Percentiles rank a stretch among this genome's conserved stretches.
These are phyloP conservation scores for Glyptemys insculpta DNA, from an alignment of 2,797 vertebrate genomes.

Conservation along the genomic window DNA sequence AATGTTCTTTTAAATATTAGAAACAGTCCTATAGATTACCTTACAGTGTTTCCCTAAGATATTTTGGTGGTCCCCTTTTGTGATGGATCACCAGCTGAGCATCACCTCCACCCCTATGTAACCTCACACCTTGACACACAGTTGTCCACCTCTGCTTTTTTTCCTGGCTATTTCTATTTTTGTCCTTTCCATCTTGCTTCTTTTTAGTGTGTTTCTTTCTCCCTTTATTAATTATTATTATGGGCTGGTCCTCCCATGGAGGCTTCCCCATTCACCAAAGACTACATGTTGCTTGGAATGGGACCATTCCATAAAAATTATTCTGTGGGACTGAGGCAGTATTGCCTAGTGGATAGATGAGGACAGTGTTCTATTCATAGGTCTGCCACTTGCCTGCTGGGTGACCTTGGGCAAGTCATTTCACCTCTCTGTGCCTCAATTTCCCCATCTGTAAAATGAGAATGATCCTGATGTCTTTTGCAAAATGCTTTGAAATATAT, in stretches of 20 bases:
- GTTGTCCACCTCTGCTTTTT: neutral
- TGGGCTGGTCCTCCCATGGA: neutral
- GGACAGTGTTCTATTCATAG: neutral
- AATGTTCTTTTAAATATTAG: neutral
- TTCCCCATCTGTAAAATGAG: neutral
- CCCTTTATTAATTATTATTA: neutral
- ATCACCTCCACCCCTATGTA: no score
- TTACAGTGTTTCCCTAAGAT: neutral
- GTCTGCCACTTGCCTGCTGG: neutral
- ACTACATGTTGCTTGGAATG: neutral
- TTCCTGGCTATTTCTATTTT: neutral
- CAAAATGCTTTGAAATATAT: neutral
- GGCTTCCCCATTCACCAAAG: neutral
- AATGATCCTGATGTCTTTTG: neutral
- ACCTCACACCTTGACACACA: neutral
- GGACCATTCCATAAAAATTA: neutral
- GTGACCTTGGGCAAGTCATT: neutral
- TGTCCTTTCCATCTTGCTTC: neutral
- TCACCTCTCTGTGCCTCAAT: neutral
- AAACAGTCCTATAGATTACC: neutral
- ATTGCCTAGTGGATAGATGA: neutral
- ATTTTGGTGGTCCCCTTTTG: neutral
- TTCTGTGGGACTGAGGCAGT: neutral
- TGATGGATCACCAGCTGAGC: neutral
- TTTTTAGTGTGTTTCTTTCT: neutral